Base-by-base conservation (phyloP, 2,888 invertebrate genomes). In the Sericinus montela region DNA sequence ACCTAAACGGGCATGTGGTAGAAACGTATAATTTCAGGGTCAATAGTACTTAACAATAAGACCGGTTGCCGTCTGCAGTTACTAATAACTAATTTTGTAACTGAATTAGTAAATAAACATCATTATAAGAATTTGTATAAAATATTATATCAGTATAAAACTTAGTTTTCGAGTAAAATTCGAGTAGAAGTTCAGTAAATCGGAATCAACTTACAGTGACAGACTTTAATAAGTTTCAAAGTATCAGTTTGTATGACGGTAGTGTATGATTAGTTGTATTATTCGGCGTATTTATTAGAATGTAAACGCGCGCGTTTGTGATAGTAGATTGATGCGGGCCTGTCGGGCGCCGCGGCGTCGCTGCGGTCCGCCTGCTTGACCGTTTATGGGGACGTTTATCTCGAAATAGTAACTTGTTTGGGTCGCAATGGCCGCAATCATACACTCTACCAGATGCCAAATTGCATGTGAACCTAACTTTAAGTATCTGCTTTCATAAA, bases 331-430 rank as follows among this genome's bases (percentile, higher is more conserved):
- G 62, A 62, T 57, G 59, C 52, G 46, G 50, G 52, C 55, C 11
- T 55, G 55, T 51, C 5, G 47, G 63, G 67, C 67, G 71, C 62
- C 67, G 64, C 59, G 59, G 65, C 38, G 38, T 28, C 29, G 35
- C 34, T 11, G 64, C 67, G 63, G 70, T 62, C 58, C 72, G 69
- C 69, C 65, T 67, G 69, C 65, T 65, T 69, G 59, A 60, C 79
- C 84, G 76, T 84, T 85, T 88, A 87, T 81, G 87, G 86, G 69
- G 63, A 70, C 75, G 77, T 80, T 84, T 85, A 86, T 84, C 84
- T 86, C 81, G 76, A 86, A 85, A 87, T 84, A 88, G 85, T 76
- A 81, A 82, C 83, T 80, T 79, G 87, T 85, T 85, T 80, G 78
- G 81, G 76, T 79, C 81, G 79, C 70, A 72, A 67, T 70, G 66